phyloP scores from a whole-genome alignment of 2,113 vertebrate species.

The Pseudorasbora parva region DNA sequence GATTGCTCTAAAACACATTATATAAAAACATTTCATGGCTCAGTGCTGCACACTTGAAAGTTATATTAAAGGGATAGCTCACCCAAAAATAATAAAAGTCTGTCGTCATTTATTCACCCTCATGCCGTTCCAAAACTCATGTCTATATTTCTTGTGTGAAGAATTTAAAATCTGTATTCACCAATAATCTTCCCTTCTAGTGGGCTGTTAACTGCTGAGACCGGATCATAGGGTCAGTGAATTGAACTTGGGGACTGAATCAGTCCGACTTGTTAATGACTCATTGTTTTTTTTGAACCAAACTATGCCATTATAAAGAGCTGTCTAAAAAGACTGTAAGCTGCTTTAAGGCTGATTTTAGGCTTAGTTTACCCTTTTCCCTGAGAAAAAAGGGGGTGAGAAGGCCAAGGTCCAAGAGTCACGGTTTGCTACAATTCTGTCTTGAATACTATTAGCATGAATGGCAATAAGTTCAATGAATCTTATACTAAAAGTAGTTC shows the following conservation, averaged over 20 bases:
- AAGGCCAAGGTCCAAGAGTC: too few relatives aligned
- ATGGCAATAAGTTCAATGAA: background rate
- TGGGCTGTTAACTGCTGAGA: background rate
- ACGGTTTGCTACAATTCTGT: background rate
- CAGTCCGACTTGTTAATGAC: background rate
- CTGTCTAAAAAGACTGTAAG: background rate
- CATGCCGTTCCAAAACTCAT: background rate
- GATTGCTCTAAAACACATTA: background rate
- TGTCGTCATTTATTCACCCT: background rate
- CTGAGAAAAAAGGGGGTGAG: too few relatives aligned
- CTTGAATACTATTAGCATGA: background rate
- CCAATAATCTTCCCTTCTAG: background rate
- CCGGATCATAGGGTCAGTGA: background rate
- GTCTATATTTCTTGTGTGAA: background rate
- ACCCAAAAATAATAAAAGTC: background rate
- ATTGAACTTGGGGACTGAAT: constrained; percentile 3
- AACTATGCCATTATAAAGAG: background rate
- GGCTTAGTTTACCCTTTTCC: too few relatives aligned
- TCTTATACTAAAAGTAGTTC: too few relatives aligned
- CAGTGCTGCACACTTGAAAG: background rate
- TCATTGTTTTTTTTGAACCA: background rate
- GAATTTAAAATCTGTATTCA: background rate
- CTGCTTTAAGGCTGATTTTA: too few relatives aligned
- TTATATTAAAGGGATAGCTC: background rate
- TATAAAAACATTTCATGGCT: background rate